Base-by-base conservation (phyloP, 1,140 invertebrate species). In the Zophobas atratus region DNA sequence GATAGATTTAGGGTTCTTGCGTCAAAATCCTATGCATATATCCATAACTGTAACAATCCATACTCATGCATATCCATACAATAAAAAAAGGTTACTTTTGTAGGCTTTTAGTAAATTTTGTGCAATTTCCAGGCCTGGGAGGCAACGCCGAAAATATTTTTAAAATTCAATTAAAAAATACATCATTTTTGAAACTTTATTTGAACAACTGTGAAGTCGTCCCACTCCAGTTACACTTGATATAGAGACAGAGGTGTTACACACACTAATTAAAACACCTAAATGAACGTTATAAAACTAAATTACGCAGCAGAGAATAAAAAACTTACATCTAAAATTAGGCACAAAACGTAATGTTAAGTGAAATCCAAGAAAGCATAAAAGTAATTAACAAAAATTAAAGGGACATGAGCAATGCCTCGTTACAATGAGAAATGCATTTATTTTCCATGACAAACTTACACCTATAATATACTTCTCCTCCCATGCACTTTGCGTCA, bases 1-100 rank as follows among this genome's bases (percentile, higher is more conserved):
- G 57, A 79, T 63, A 55, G 63, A 78, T 78, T 63, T 75, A 49
- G n/a, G 46, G 43, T 38, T 60, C 34, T 35, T 41, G 46, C 6
- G 20, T 39, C 6, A 8, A 5, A 20, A 20, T 20, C 20, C 20
- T 20, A 20, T 20, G 20, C 20, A 20, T 20, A 20, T 20, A 20
- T 20, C 20, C 20, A 20, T 20, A 20, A 20, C 35, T 38, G 35
- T 70, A 70, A 43, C 41, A 39, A 46, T 70, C 41, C 35, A 70
- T 70, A 39, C 67, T 70, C n/a, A 70, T 36, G 20, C 41, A 70
- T 70, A 20, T 20, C 20, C 20, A 20, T 20, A 20, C 20, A 20
- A 20, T 20, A 20, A 20, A 20, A 20, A 20, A 20, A 20, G 20
- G 20, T 20, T 20, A 20, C 20, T 20, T 20, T 20, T 20, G 20